These are phyloP conservation scores for roundworm (Caenorhabditis elegans) DNA, from an alignment of 1,140 invertebrate genomes.

Conservation along the genomic window DNA sequence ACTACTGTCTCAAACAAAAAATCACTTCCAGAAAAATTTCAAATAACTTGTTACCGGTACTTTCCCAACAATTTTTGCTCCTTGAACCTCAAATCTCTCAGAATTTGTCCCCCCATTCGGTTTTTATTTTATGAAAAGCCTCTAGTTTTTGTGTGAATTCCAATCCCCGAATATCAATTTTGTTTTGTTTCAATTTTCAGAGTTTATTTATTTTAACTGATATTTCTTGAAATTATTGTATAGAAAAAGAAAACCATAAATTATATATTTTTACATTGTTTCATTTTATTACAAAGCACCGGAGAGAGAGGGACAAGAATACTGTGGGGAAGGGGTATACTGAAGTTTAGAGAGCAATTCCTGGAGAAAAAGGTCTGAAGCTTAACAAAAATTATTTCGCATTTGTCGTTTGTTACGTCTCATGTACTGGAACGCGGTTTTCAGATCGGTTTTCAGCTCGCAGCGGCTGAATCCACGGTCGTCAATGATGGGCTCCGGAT, in stretches of 20 bases:
- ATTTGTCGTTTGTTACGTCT: conserved; percentile 45
- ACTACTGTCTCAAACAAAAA: too few relatives aligned
- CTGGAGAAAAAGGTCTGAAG: not conserved
- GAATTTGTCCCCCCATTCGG: not conserved
- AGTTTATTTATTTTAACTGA: too few relatives aligned
- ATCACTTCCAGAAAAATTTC: not conserved
- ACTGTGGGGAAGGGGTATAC: too few relatives aligned
- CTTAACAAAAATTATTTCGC: conserved; percentile 48
- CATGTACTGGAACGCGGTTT: conserved; percentile 48
- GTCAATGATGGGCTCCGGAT: conserved; percentile 48
- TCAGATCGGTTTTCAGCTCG: conserved; percentile 47
- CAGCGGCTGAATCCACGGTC: conserved; percentile 49
- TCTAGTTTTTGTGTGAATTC: not conserved
- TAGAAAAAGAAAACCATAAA: not conserved
- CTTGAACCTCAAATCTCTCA: not conserved
- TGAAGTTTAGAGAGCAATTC: not conserved
- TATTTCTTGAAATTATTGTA: not conserved
- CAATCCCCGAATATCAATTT: not conserved
- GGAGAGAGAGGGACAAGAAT: too few relatives aligned
- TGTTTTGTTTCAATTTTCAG: not conserved
- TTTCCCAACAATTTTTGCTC: not conserved
- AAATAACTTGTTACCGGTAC: conserved; percentile 30
- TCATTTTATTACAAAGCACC: not conserved
- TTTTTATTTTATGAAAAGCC: not conserved
- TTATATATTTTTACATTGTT: not conserved